Evolutionary conservation across 2,888 invertebrate genomes (phyloP).

Genomic region (Watsonalla binaria): DNA sequence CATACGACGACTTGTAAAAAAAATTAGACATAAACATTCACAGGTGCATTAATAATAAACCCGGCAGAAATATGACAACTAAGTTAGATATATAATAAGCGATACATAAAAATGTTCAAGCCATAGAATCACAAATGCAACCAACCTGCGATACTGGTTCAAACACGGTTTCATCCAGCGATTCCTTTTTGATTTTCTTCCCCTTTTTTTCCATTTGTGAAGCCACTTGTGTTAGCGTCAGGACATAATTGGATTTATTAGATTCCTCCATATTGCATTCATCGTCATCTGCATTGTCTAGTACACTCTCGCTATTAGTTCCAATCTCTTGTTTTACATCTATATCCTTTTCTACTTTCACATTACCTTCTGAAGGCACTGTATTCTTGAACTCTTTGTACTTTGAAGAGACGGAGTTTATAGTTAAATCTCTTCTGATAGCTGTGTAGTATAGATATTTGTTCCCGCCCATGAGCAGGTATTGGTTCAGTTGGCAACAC

Average conservation of each 20-base stretch:
- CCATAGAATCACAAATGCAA: background rate
- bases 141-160: constrained; percentile 81
- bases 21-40: background rate
- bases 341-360: constrained; percentile 25
- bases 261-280: constrained; percentile 55
- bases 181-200: constrained; percentile 18
- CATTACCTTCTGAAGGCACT: constrained; percentile 23
- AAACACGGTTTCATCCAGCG: constrained; percentile 63
- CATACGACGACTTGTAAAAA: background rate
- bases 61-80: no score
- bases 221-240: constrained; percentile 82
- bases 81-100: no score
- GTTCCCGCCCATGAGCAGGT: constrained; percentile 81
- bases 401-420: constrained; percentile 77
- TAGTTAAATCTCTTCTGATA: constrained; percentile 76
- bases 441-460: constrained; percentile 82
- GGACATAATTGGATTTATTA: constrained; percentile 82
- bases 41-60: no score
- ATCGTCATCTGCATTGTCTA: constrained; percentile 29
- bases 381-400: constrained; percentile 54
- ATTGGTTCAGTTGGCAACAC: constrained; percentile 88
- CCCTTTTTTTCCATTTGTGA: constrained; percentile 15
- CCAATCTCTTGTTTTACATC: constrained; percentile 18
- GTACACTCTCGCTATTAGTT: constrained; percentile 25
- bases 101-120: no score